Percentiles rank a stretch among this genome's conserved stretches.
phyloP scores from a whole-genome alignment of 2,113 vertebrate genomes.

The Podarcis raffonei region DNA sequence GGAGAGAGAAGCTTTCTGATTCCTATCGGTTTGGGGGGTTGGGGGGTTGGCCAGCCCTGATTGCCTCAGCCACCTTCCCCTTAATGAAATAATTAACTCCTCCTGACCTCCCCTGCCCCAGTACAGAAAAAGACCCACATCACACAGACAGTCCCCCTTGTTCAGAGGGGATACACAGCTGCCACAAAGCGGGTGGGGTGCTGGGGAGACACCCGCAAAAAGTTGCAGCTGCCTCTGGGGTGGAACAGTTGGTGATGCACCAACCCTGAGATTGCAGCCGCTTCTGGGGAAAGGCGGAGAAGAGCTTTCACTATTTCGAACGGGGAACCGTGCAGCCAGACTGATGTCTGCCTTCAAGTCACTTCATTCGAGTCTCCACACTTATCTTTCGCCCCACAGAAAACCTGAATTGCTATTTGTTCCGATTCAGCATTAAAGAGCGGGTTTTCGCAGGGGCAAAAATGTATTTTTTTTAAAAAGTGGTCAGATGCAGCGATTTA shows the following conservation, averaged over 20 bases:
- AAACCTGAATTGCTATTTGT: too few species aligned
- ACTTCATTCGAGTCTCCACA: too few species aligned
- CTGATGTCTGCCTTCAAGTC: background rate
- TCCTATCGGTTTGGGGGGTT: background rate
- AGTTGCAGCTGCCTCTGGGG: background rate
- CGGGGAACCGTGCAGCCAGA: background rate
- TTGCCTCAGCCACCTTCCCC: background rate
- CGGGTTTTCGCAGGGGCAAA: too few species aligned
- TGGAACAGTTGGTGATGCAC: background rate
- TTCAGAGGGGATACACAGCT: background rate
- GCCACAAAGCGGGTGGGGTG: background rate
- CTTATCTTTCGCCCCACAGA: too few species aligned
- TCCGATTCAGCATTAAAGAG: too few species aligned
- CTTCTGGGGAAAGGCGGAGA: background rate
- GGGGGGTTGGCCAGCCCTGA: background rate
- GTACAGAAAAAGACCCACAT: too few species aligned
- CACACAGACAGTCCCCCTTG: background rate
- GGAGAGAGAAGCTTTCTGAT: conserved; percentile 7
- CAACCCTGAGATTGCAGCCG: too few species aligned
- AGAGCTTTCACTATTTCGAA: background rate
- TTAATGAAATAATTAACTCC: conserved; percentile 23
- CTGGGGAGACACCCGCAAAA: background rate
- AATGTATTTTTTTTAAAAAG: too few species aligned
- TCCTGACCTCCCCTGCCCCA: background rate
- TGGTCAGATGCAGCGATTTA: background rate